phyloP scores from a whole-genome alignment of 2,113 vertebrate species.

The Calypte anna region DNA sequence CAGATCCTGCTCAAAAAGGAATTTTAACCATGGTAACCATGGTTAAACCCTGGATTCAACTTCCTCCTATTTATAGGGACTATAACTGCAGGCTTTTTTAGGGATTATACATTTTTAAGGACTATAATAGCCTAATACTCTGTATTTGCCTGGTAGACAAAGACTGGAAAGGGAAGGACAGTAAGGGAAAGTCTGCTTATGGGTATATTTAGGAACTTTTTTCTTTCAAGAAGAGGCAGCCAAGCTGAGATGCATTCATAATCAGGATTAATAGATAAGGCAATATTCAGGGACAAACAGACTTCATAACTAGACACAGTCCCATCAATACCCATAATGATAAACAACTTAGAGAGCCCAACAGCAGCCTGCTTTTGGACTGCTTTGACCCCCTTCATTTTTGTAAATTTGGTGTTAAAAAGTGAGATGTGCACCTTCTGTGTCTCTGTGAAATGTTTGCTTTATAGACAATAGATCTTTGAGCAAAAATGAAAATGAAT shows the following conservation, averaged over 20 bases:
- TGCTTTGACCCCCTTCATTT: not conserved
- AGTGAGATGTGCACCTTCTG: not conserved
- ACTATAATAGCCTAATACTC: not conserved
- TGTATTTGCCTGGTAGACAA: not conserved
- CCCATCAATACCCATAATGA: not conserved
- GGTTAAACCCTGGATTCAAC: not conserved
- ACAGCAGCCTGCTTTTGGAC: not conserved
- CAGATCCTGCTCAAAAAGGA: not conserved
- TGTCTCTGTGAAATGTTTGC: not conserved
- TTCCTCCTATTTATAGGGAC: not conserved
- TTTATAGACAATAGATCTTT: not conserved
- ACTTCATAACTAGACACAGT: not conserved
- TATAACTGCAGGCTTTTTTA: not conserved
- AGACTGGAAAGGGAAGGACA: not conserved
- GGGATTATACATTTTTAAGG: not conserved
- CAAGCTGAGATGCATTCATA: not conserved
- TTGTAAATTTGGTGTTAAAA: not conserved
- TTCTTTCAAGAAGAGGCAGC: not conserved
- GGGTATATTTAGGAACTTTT: not conserved
- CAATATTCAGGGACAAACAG: not conserved
- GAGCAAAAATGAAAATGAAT: not conserved
- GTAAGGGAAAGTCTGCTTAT: not conserved
- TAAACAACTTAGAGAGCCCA: not conserved
- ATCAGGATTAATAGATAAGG: not conserved
- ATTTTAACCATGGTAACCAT: not conserved